Percentiles rank a stretch among this genome's conserved stretches.
Evolutionary conservation across 2,888 invertebrate species (phyloP).

Genomic region (Mylabris sibirica): DNA sequence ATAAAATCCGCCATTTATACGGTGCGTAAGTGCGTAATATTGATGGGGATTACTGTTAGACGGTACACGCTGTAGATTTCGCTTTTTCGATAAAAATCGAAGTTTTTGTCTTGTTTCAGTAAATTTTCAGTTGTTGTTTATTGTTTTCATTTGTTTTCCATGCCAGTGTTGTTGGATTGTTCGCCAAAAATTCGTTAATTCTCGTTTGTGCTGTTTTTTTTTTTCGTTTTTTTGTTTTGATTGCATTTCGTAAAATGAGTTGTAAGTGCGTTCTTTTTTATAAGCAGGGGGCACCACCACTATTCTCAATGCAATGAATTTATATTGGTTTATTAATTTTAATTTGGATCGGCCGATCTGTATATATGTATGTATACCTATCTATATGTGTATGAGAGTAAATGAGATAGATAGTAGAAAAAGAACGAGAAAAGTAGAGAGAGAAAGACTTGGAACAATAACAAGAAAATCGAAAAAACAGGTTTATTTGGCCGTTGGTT

Average conservation of each 20-base stretch:
- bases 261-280: slow-evolving; percentile 43
- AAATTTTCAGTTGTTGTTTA: too few species aligned
- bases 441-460: neutral
- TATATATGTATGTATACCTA: neutral
- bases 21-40: too few species aligned
- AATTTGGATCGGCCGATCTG: slow-evolving; percentile 48
- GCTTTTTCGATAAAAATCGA: too few species aligned
- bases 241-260: slow-evolving; percentile 58
- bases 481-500: neutral
- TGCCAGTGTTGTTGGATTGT: neutral
- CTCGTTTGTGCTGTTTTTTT: slow-evolving; percentile 30
- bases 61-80: too few species aligned
- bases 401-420: neutral
- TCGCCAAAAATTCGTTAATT: too few species aligned
- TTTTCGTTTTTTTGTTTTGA: slow-evolving; percentile 57
- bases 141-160: neutral
- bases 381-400: neutral
- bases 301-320: slow-evolving; percentile 53
- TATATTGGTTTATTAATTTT: slow-evolving; percentile 63
- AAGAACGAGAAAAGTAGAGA: neutral
- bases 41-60: rapidly evolving
- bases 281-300: slow-evolving; percentile 42
- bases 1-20: neutral
- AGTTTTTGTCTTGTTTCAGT: too few species aligned
- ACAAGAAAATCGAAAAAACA: neutral